Percentiles rank a stretch among this genome's conserved stretches.
Conservation (phyloP, 2,797 vertebrate species). For the Acrossocheilus fasciatus region DNA sequence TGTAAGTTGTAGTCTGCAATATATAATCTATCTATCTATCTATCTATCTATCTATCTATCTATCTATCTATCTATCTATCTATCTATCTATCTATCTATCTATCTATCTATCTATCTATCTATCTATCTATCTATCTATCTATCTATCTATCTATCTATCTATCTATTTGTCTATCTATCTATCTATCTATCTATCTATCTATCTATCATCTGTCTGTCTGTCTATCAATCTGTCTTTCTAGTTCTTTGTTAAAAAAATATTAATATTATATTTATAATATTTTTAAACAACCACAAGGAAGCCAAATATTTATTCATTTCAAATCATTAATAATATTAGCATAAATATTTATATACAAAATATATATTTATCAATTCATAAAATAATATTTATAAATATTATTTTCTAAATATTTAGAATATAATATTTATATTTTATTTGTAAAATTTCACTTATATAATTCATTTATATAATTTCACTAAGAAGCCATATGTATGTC, state of each 20-base stretch:
- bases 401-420: not conserved
- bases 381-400: not conserved
- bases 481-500: not conserved
- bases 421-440: not conserved
- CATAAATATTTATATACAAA: not conserved
- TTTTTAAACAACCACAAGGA: not conserved
- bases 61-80: too few species aligned
- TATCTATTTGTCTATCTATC: too few species aligned
- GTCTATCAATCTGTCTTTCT: not conserved
- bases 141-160: too few species aligned
- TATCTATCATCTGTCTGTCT: not conserved
- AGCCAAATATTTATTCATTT: not conserved
- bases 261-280: not conserved
- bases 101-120: not conserved
- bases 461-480: not conserved
- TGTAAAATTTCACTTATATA: too few species aligned
- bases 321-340: not conserved
- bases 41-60: not conserved
- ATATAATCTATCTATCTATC: not conserved
- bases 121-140: not conserved
- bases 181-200: not conserved
- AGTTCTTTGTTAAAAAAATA: not conserved
- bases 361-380: not conserved
- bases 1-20: constrained; percentile 70
- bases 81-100: not conserved